phyloP scores from a whole-genome alignment of 2,888 invertebrate species.

The Heterodera filipjevi region DNA sequence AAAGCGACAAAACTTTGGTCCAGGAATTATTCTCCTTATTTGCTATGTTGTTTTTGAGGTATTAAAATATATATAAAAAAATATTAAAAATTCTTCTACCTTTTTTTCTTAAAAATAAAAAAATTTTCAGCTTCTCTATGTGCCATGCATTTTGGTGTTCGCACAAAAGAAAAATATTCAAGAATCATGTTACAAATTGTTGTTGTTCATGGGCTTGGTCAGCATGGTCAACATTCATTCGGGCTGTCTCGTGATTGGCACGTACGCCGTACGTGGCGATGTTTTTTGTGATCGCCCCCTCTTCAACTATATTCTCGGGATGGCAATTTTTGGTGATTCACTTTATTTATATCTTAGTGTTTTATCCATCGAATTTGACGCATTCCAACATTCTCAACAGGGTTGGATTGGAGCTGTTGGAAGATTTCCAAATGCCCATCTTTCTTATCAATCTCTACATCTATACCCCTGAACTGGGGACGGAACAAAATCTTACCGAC shows the following conservation, averaged over 20 bases:
- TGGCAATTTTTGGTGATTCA: slow-evolving; percentile 20
- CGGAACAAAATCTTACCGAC: too few species aligned
- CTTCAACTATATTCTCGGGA: slow-evolving; percentile 26
- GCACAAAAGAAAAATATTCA: slow-evolving; percentile 13
- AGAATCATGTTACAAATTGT: slow-evolving; percentile 26
- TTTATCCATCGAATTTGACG: too few species aligned
- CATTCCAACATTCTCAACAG: too few species aligned
- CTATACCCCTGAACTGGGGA: too few species aligned
- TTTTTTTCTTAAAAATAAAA: neutral
- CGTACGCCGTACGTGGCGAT: slow-evolving; percentile 18
- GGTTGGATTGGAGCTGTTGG: too few species aligned
- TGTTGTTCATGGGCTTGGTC: slow-evolving; percentile 27
- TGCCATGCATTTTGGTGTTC: slow-evolving; percentile 24
- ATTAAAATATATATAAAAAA: too few species aligned
- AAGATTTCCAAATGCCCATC: too few species aligned
- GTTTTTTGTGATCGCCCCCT: slow-evolving; percentile 23
- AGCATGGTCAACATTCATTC: slow-evolving; percentile 27
- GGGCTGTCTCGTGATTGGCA: slow-evolving; percentile 21
- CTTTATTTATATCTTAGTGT: too few species aligned
- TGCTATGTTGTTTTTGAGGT: slow-evolving; percentile 24
- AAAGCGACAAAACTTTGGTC: slow-evolving; percentile 13
- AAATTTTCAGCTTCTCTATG: slow-evolving; percentile 15
- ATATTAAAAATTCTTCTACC: too few species aligned
- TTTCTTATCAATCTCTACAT: too few species aligned
- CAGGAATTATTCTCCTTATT: slow-evolving; percentile 7